Percentiles rank a stretch among this genome's conserved stretches.
Conservation (phyloP, 2,888 invertebrate species). For the Brenthis ino region DNA sequence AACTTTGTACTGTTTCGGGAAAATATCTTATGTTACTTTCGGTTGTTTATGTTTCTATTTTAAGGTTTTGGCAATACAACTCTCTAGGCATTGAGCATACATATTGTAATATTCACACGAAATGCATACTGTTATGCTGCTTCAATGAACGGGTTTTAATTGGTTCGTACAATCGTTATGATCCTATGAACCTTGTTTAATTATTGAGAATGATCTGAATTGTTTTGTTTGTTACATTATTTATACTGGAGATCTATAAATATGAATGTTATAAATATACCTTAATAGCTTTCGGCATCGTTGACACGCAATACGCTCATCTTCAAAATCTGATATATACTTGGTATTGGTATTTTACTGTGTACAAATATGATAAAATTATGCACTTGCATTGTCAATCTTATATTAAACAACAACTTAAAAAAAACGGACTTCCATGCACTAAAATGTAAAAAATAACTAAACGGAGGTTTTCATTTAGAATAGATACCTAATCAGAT, state of each 20-base stretch:
- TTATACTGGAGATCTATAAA: slow-evolving; percentile 10
- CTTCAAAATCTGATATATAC: too few species aligned
- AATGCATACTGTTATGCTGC: slow-evolving; percentile 11
- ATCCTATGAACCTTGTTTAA: slow-evolving; percentile 9
- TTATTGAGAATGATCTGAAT: slow-evolving; percentile 18
- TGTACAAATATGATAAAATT: too few species aligned
- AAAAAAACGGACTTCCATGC: too few species aligned
- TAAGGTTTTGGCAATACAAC: slow-evolving; percentile 60
- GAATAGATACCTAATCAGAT: too few species aligned
- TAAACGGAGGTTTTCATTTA: too few species aligned
- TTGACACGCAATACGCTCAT: neutral
- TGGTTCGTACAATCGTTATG: slow-evolving; percentile 12
- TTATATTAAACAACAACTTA: too few species aligned
- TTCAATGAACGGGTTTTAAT: slow-evolving; percentile 15
- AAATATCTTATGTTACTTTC: slow-evolving; percentile 68
- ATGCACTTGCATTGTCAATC: too few species aligned
- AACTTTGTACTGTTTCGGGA: slow-evolving; percentile 78
- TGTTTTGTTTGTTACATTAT: slow-evolving; percentile 17
- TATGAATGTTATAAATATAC: neutral
- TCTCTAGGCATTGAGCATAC: slow-evolving; percentile 34
- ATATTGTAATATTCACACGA: slow-evolving; percentile 34
- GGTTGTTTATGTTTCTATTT: slow-evolving; percentile 69
- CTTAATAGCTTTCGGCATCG: neutral
- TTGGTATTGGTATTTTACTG: too few species aligned
- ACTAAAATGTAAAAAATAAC: too few species aligned